Base-by-base conservation (phyloP, 2,888 invertebrate genomes). In the Herminia tarsipennalis region DNA sequence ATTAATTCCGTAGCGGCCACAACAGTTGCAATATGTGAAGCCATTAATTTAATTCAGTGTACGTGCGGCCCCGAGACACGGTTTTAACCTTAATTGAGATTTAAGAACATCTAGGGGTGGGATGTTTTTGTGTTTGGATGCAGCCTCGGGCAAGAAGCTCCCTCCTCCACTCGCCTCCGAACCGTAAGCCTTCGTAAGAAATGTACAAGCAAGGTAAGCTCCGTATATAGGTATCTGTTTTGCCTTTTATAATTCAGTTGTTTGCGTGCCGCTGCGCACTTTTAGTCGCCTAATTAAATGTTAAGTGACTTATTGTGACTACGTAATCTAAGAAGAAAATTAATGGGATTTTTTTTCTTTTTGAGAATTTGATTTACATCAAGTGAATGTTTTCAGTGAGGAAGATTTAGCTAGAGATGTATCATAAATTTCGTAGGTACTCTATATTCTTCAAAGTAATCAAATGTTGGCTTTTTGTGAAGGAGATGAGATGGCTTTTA, bases 21-120 rank as follows among this genome's bases (percentile, higher is more conserved):
- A 73, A 65, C 76, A 70, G 76, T 76, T 84, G 90, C 90, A 90
- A 91, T 91, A 90, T 91, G 88, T 91, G 90, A 68, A 76, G 78
- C 86, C 91, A 91, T 91, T 91, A 90, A 91, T 91, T 91, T 88
- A 89, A 89, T 90, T 88, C 88, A 85, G 84, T 81, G 81, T 86
- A 87, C 88, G 88, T 88, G 86, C 78, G 74, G 81, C 71, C 78
- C 78, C 82, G 76, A 84, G 90, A 88, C 88, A 86, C 81, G 89
- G 88, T 88, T 88, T 88, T 84, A 86, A 86, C 88, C 88, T 81
- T 90, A 91, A 91, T 91, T 89, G 90, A 86, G 90, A 91, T 90
- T 90, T 90, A 91, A 91, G 90, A 89, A 89, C 76, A 73, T 76
- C 78, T 76, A 68, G 63, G 76, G 78, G 74, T 60, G 75, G 77